Percentiles rank a stretch among this genome's conserved stretches.
Conservation (phyloP, 2,797 vertebrate species). For the Parauchenoglanis ngamensis region DNA sequence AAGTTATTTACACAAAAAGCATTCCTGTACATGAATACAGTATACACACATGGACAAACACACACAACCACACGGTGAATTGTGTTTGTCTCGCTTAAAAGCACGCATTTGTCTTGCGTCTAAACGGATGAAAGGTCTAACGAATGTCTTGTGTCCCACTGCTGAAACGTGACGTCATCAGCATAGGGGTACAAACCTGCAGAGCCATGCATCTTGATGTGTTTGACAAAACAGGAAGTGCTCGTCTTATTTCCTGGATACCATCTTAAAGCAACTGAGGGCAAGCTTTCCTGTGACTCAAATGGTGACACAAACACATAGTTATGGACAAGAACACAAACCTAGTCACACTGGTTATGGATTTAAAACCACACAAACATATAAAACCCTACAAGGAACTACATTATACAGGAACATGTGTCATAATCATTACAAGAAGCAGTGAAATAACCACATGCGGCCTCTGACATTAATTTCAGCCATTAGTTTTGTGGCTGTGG, state of each 20-base stretch:
- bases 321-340: constrained; percentile 16
- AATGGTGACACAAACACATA: constrained; percentile 2
- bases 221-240: constrained; percentile 50
- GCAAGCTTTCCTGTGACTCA: constrained; percentile 33
- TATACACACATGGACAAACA: background rate
- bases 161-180: constrained; percentile 19
- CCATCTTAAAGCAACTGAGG: constrained; percentile 28
- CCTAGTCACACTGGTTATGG: background rate
- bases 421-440: constrained; percentile 15
- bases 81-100: background rate
- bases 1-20: background rate
- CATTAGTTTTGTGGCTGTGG: constrained; percentile 17
- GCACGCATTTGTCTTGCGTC: background rate
- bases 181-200: background rate
- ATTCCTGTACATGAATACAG: background rate
- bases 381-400: background rate
- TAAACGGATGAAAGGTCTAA: background rate
- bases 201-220: background rate
- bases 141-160: constrained; percentile 24
- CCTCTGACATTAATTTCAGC: constrained; percentile 16
- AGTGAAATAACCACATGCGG: constrained; percentile 1
- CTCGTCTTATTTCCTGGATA: constrained; percentile 43
- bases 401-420: background rate
- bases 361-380: background rate
- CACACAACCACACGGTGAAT: background rate